A percentile compares a stretch with the other conserved stretches of the same genome.
phyloP scores from a whole-genome alignment of 2,797 vertebrate species.

The Peromyscus aztecus region DNA sequence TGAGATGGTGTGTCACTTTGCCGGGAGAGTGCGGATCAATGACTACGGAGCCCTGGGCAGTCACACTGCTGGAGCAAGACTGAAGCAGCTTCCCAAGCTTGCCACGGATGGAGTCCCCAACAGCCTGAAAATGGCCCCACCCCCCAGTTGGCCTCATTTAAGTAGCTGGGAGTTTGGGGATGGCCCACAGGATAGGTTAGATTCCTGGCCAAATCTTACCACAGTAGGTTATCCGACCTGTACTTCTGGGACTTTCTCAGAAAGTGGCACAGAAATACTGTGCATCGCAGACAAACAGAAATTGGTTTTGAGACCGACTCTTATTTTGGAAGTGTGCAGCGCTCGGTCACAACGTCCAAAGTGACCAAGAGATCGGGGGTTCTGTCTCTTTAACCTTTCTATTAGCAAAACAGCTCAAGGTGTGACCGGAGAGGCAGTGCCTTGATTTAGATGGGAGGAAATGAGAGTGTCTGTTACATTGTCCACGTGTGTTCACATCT shows the following conservation, averaged over 20 bases:
- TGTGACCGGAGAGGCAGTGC: not conserved
- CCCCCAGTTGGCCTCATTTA: not conserved
- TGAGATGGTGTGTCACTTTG: rapidly evolving
- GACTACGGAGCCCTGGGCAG: not conserved
- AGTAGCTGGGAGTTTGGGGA: not conserved
- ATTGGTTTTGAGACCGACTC: not conserved
- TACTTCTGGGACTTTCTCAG: not conserved
- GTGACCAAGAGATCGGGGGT: not conserved
- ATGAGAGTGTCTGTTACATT: not conserved
- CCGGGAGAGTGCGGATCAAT: not conserved
- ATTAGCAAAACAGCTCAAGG: not conserved
- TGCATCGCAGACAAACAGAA: not conserved
- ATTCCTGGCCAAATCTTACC: not conserved
- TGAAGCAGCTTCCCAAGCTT: not conserved
- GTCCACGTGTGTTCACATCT: not conserved
- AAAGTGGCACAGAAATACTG: not conserved
- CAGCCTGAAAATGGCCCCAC: not conserved
- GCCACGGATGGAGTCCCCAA: rapidly evolving
- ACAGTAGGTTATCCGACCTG: not conserved
- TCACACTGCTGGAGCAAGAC: not conserved
- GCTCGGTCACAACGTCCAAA: not conserved
- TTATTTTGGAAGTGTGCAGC: not conserved
- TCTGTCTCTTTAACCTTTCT: not conserved
- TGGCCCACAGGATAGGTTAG: not conserved
- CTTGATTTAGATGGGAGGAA: not conserved